Base-by-base conservation (phyloP, 2,113 vertebrate genomes). In the Eolophus roseicapilla region DNA sequence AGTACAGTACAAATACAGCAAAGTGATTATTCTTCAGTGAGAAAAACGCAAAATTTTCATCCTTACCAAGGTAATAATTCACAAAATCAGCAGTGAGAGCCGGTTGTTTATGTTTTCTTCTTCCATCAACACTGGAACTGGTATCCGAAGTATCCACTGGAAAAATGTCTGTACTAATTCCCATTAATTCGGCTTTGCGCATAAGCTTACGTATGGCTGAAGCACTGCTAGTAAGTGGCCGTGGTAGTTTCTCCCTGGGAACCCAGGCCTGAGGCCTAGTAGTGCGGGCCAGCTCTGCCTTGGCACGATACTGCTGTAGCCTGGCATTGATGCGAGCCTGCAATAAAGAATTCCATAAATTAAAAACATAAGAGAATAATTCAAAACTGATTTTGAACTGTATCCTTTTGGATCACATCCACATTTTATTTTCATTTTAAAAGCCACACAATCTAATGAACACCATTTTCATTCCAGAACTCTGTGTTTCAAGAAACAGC, bases 91-190 rank as follows among this genome's bases (percentile, higher is more conserved):
- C 98, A 17, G 99, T 99, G 68, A 99, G 98, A 14, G 99, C 99
- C 8, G 99, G 99, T 29, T 99, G 99, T 75, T 99, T 99, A 96
- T 99, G 99, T 85, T 99, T 99, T 84, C 99, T 98, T 77, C 99
- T 98, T 75, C 99, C 99, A 53, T 99, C 99, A 95, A 99, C 98
- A 88, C 99, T 99, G 96, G 99, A 99, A 55, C 98, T 99, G 15
- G 99, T 98, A 86, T 99, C 99, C 3, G 99, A 99, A 43, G 99
- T 99, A 92, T 99, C 99, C 88, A 99, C 99, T 2, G 99, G 99
- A 84, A 99, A 99, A 77, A 99, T 99, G 94, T 99, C 99, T 0
- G 99, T 99, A 95, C 99, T 99, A 92, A 99, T 99, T n/a, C 99
- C 99, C 99, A 99, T 99, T 31, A 99, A 91, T 41, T 99, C 99